Conservation (phyloP, 2,888 invertebrate species). For the Melikaiella ostensackeni region DNA sequence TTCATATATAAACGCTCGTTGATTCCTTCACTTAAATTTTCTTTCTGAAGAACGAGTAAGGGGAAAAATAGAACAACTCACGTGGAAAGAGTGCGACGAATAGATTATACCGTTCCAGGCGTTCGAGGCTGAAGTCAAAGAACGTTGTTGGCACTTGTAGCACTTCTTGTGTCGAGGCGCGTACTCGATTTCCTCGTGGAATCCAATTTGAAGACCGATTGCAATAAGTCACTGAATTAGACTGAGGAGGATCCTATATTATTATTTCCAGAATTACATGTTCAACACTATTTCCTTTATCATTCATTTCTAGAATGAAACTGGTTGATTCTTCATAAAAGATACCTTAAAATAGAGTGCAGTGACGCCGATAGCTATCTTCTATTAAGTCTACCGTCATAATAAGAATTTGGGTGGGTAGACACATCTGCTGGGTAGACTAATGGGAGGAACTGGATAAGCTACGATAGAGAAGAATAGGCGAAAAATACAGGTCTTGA, state of each 20-base stretch:
- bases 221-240: not conserved
- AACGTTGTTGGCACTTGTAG: conserved; percentile 67
- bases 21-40: not conserved
- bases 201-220: conserved; percentile 25
- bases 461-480: no score
- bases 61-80: conserved; percentile 2
- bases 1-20: not conserved
- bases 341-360: no score
- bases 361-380: no score
- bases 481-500: no score
- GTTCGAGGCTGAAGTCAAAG: conserved; percentile 64
- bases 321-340: no score
- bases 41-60: not conserved
- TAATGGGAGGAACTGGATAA: no score
- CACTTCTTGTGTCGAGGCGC: conserved; percentile 60
- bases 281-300: no score
- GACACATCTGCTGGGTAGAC: no score
- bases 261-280: no score
- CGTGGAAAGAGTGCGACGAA: conserved; percentile 25
- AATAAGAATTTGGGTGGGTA: no score
- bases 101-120: conserved; percentile 49
- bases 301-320: no score
- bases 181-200: conserved; percentile 54
- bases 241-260: not conserved
- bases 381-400: no score